Evolutionary conservation across 2,888 invertebrate genomes (phyloP).

Genomic region (Brachyopa scutellaris): DNA sequence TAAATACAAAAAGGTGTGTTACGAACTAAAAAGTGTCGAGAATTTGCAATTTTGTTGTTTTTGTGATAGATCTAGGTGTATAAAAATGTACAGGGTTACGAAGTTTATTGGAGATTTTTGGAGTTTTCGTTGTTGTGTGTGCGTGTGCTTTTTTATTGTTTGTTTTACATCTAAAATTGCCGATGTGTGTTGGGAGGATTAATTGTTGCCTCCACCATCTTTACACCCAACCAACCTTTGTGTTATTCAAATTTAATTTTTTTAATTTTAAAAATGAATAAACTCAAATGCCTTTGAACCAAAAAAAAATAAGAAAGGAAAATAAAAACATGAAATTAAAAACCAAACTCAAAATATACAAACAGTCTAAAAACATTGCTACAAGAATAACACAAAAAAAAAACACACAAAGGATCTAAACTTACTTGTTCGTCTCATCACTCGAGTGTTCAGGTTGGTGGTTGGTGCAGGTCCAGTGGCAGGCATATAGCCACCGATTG

Average conservation of each 20-base stretch:
- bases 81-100: slow-evolving; percentile 20
- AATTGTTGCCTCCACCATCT: slow-evolving; percentile 60
- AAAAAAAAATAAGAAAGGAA: slow-evolving; percentile 49
- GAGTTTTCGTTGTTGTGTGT: slow-evolving; percentile 13
- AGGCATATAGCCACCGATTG: slow-evolving; percentile 79
- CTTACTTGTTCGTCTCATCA: slow-evolving; percentile 82
- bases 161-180: slow-evolving; percentile 16
- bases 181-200: slow-evolving; percentile 45
- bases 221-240: slow-evolving; percentile 50
- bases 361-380: slow-evolving; percentile 17
- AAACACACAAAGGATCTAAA: slow-evolving; percentile 50
- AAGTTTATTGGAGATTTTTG: slow-evolving; percentile 9
- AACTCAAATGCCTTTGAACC: slow-evolving; percentile 73
- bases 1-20: slow-evolving; percentile 46
- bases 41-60: slow-evolving; percentile 24
- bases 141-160: slow-evolving; percentile 33
- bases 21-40: slow-evolving; percentile 35
- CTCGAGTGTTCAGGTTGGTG: slow-evolving; percentile 75
- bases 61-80: not conserved
- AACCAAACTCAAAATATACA: slow-evolving; percentile 28
- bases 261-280: slow-evolving; percentile 70
- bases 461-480: slow-evolving; percentile 74
- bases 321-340: slow-evolving; percentile 49
- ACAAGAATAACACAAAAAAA: not conserved
- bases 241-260: slow-evolving; percentile 44